These are phyloP conservation scores for Andrena bicolor DNA, from an alignment of 2,888 invertebrate genomes.

Conservation along the genomic window DNA sequence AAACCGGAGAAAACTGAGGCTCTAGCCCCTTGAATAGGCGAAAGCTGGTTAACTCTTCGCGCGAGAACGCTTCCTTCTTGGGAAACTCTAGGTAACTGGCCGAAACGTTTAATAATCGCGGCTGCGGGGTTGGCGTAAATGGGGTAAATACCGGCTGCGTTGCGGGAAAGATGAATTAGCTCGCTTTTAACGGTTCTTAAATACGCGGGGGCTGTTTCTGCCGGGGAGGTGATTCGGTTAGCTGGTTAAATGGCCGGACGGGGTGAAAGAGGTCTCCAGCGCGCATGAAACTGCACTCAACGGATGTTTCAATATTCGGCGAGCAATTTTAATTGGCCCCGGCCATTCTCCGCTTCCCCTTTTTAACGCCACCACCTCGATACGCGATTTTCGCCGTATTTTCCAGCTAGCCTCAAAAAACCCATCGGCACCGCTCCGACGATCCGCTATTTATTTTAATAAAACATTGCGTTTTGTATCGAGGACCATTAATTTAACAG, in stretches of 20 bases:
- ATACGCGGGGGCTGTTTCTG: too few relatives aligned
- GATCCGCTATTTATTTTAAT: background rate
- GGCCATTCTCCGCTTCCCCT: background rate
- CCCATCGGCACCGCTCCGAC: background rate
- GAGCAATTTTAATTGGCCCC: background rate
- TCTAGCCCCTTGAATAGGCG: background rate
- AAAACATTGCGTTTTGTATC: background rate
- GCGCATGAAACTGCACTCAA: background rate
- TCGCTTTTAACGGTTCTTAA: too few relatives aligned
- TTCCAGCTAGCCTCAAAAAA: background rate
- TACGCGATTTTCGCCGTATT: background rate
- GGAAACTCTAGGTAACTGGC: background rate
- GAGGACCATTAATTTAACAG: conserved; percentile 4
- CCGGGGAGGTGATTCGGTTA: too few relatives aligned
- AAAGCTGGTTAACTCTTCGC: background rate
- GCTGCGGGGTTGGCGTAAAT: too few relatives aligned
- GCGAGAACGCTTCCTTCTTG: background rate
- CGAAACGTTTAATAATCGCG: too few relatives aligned
- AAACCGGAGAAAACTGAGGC: background rate
- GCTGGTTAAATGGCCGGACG: too few relatives aligned
- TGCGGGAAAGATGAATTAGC: too few relatives aligned
- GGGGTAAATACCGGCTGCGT: too few relatives aligned
- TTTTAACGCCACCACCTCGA: background rate
- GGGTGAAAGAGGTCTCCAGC: too few relatives aligned
- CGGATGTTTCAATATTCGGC: background rate